Conservation (phyloP, 2,797 vertebrate genomes). For the Lophotriccus pileatus region DNA sequence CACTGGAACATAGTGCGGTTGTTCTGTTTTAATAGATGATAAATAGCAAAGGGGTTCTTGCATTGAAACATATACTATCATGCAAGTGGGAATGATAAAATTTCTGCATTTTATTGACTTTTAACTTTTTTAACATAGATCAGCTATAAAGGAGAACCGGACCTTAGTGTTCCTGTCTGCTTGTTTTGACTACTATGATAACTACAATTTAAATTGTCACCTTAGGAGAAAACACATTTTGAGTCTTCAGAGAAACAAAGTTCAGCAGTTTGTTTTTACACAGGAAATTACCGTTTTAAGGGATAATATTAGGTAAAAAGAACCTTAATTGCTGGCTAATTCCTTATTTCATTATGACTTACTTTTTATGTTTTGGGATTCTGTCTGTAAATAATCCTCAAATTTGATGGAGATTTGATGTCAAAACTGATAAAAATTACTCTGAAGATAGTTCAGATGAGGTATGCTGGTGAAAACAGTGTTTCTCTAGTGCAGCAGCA, state of each 20-base stretch:
- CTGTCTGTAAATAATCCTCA: background rate
- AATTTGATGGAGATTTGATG: background rate
- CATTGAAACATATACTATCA: background rate
- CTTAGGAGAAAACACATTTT: conserved; percentile 24
- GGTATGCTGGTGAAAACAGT: background rate
- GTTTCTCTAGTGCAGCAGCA: background rate
- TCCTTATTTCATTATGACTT: background rate
- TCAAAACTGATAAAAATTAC: background rate
- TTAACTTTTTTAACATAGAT: background rate
- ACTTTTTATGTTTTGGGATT: background rate
- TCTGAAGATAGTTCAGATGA: background rate
- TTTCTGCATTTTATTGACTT: background rate
- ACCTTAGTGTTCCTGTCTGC: background rate
- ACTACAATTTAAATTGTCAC: background rate
- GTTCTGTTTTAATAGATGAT: background rate
- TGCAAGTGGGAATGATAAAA: background rate
- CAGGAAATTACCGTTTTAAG: conserved; percentile 25
- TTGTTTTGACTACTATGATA: background rate
- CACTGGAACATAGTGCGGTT: background rate
- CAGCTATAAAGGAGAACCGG: background rate
- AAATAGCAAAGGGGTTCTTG: background rate
- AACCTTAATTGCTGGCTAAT: background rate
- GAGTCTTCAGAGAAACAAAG: background rate
- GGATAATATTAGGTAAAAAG: background rate
- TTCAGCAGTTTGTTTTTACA: background rate